Conservation (phyloP, 2,888 invertebrate species). For the Ochropleura leucogaster region DNA sequence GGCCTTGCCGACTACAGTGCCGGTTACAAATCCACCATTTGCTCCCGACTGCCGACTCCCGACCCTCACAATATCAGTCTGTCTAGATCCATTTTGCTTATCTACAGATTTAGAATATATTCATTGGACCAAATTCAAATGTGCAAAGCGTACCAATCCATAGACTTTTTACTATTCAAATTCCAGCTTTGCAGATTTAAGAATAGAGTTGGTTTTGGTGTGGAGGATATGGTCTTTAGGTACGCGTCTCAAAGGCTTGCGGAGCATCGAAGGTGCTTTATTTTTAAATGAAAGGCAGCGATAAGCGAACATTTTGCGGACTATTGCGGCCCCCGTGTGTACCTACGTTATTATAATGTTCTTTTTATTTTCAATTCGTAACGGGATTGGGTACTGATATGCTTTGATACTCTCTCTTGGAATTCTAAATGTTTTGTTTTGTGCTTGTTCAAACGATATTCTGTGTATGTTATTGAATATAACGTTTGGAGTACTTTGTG, state of each 20-base stretch:
- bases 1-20: constrained; percentile 29
- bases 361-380: constrained; percentile 68
- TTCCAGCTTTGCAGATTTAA: constrained; percentile 27
- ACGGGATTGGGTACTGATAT: constrained; percentile 57
- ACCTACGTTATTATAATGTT: constrained; percentile 60
- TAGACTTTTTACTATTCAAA: constrained; percentile 11
- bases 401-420: constrained; percentile 45
- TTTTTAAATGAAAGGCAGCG: constrained; percentile 68
- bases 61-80: constrained; percentile 63
- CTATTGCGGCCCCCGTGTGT: constrained; percentile 63
- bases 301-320: constrained; percentile 66
- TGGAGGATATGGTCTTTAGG: constrained; percentile 40
- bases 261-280: constrained; percentile 68
- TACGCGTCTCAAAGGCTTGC: constrained; percentile 60
- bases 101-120: constrained; percentile 68
- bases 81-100: constrained; percentile 65
- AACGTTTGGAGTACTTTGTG: not conserved
- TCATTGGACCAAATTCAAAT: constrained; percentile 70
- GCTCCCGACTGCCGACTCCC: constrained; percentile 52
- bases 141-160: constrained; percentile 62
- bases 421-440: constrained; percentile 1
- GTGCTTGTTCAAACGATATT: not conserved
- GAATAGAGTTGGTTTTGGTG: constrained; percentile 46
- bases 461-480: constrained; percentile 21
- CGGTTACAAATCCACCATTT: constrained; percentile 56